Evolutionary conservation across 2,888 invertebrate species (phyloP).

Genomic region (Watsonalla cultraria): DNA sequence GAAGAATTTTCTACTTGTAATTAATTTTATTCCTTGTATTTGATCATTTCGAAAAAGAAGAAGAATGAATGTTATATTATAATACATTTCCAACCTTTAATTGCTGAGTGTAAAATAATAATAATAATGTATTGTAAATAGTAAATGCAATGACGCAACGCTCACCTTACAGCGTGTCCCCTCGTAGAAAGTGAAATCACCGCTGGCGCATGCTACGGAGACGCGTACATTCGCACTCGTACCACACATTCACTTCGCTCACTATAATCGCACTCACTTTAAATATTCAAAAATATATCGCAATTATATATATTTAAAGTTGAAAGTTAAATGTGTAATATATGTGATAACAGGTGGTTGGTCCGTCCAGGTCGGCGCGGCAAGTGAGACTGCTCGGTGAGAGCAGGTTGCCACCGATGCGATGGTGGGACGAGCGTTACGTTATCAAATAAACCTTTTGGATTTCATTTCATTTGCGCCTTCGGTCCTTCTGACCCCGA

Average conservation of each 20-base stretch:
- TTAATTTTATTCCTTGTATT: no score
- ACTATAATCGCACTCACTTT: slow-evolving; percentile 12
- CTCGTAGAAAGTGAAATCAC: slow-evolving; percentile 70
- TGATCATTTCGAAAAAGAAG: no score
- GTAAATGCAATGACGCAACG: slow-evolving; percentile 10
- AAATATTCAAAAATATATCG: neutral
- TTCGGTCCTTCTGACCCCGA: neutral
- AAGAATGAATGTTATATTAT: no score
- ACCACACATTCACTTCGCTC: slow-evolving; percentile 50
- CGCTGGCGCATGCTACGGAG: slow-evolving; percentile 53
- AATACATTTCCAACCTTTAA: no score
- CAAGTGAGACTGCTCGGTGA: slow-evolving; percentile 51
- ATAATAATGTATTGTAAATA: neutral
- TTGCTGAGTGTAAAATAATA: no score
- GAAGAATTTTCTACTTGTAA: no score
- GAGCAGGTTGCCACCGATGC: slow-evolving; percentile 30
- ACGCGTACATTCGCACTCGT: slow-evolving; percentile 40
- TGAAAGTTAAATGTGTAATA: neutral
- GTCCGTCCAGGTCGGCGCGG: slow-evolving; percentile 38
- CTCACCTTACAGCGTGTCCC: slow-evolving; percentile 64
- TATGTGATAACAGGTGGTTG: slow-evolving; percentile 6
- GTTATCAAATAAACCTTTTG: neutral
- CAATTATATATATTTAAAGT: neutral
- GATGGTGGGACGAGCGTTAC: neutral
- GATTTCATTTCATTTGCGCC: neutral